Evolutionary conservation across 2,797 vertebrate species (phyloP), one percentile per base, ranked within the genome.

Genomic region (Sebastes itinus): DNA sequence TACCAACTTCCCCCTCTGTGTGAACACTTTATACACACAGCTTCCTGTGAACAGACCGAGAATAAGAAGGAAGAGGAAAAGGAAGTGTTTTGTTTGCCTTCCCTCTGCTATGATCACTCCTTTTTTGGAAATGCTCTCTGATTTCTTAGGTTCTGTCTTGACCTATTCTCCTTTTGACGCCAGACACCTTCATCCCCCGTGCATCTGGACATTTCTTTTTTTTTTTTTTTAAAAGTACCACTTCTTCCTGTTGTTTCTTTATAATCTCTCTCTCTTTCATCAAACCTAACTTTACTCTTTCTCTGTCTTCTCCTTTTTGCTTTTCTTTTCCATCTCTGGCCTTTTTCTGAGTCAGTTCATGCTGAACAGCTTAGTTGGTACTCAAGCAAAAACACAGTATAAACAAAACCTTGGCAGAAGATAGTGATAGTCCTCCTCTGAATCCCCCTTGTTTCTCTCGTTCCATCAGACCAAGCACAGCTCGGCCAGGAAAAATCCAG

Each of bases 321-420:
- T 72, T 78, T 79, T 62, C 42, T 77, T 72, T 75, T 65, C 74
- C 28, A 61, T 71, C 67, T 25, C 74, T 32, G 58, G 35, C 27
- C 67, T 81, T 75, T 82, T 77, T 70, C 70, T 73, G 62, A 61
- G 16, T 65, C 59, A 74, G 74, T 76, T 88, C 73, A 87, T 80
- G 78, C 65, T 82, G 81, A 88, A 88, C 75, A 82, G 81, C 68
- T 90, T 82, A 67, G 78, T 75, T 32, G 11, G 33, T 66, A 16
- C 71, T 84, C 49, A 61, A 82, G 75, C 38, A 71, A 81, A 80
- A 89, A 84, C 54, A 61, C 14, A 81, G 72, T 67, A 83, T 75
- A 86, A 91, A 89, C 86, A 89, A 78, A 88, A 80, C 23, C 59
- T 82, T 90, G 88, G 82, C 86, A 88, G 80, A 49, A 42, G 56